Base-by-base conservation (phyloP, 2,797 vertebrate genomes). In the Chloroceryle inda region DNA sequence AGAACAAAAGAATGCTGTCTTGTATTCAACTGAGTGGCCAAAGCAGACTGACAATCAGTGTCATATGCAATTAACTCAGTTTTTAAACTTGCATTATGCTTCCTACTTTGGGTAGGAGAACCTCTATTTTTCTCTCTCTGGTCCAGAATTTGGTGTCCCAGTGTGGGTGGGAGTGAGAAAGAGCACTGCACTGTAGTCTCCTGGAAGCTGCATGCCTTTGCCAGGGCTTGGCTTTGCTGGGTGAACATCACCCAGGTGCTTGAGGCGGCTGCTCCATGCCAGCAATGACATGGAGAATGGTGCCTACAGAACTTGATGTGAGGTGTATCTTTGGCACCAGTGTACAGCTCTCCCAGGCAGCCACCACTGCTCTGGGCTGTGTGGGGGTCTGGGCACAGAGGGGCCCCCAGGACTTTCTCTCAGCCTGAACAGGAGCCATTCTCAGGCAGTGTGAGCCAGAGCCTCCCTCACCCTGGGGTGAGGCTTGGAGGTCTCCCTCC, bases 271-370 rank as follows among this genome's bases (percentile, higher is more conserved):
- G 2, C 53, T 42, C 40, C 2, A 8, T 33, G 64, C 74, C 69
- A 7, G 4, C 6, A 2, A 29, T 31, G 58, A 71, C 0, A 0
- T 0, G 1, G 18, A 44, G 9, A 37, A 3, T 2, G 24, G 29
- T 4, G 4, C 29, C 12, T 8, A 4, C 5, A 0, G 14, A 40
- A 3, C 42, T 29, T 0, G 0, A 12, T 12, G 3, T 1, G 8
- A 42, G 23, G 26, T 13, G 18, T 5, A 10, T 26, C 50, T 40
- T 21, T 1, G 8, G 31, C 3, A 12, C 16, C 6, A 18, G 2
- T 6, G 45, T 20, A 14, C 15, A 1, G 50, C n/a, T 45, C 40
- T 63, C 11, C 40, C 13, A 1, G 3, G 20, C 49, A 35, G 12
- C 23, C 19, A 6, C 29, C 0, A 1, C 16, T 3, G 8, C 35